Evolutionary conservation across 1,140 invertebrate genomes (phyloP), one percentile per base, ranked within the genome.

Genomic region (Euschistus heros): DNA sequence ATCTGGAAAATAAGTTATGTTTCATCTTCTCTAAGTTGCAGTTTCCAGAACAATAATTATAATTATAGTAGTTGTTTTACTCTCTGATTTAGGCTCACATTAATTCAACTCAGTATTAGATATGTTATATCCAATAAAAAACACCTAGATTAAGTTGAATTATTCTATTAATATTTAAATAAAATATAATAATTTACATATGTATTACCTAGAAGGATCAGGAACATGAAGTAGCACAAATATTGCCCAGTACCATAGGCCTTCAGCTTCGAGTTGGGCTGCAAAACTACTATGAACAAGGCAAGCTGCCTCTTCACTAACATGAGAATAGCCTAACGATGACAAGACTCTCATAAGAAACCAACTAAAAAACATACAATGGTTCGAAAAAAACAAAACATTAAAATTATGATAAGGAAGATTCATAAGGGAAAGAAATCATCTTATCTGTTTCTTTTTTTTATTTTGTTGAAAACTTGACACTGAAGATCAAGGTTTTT

Each of bases 191-290:
- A 18, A 62, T 42, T 62, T 62, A 10, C 8, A 37, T 37, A 37
- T n/a, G n/a, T 10, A 37, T 37, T 70, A 82, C 80, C 75, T 76
- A 50, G 73, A 69, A 15, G 78, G 73, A 70, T 92, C 79, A 55
- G 84, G 77, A n/a, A 94, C 80, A 73, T 94, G 90, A 14, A 92
- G 75, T 0, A 92, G 74, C 18, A 90, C 89, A 76, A 92, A 94
- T n/a, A 92, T 81, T 0, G 92, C 85, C 85, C 90, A 93, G 17
- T 93, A 84, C 92, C 92, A 96, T 0, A 88, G 74, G 0, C 86
- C 90, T 17, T 84, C 74, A 30, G 86, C 80, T 76, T 95, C 91
- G 37, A 97, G 75, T 75, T 95, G 92, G 6, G 84, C 80, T 0
- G 92, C 89, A 74, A 91, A 91, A 64, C 84, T 86, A 0, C 80